These are phyloP conservation scores for Pipra filicauda DNA, from an alignment of 2,113 vertebrate species.

Conservation along the genomic window DNA sequence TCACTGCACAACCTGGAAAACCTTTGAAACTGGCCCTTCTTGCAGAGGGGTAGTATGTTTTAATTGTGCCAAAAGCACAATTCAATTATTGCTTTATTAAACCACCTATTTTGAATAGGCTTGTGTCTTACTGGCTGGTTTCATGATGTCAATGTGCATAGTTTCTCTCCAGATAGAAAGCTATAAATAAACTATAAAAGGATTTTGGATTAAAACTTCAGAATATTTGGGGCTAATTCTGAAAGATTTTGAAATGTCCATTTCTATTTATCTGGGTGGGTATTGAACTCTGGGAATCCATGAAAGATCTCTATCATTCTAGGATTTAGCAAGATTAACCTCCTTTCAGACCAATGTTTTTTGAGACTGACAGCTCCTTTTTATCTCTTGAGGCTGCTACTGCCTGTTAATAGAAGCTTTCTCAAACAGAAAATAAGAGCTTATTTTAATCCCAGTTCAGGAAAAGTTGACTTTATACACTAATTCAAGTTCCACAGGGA, in stretches of 20 bases:
- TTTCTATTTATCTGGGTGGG: background rate
- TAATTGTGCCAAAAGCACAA: background rate
- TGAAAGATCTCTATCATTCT: background rate
- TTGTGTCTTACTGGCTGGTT: background rate
- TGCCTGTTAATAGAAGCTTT: background rate
- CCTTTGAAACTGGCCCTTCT: background rate
- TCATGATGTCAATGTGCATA: background rate
- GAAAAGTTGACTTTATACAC: background rate
- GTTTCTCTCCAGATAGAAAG: background rate
- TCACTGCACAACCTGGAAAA: background rate
- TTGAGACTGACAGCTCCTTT: background rate
- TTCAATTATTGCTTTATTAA: background rate
- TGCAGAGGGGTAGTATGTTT: background rate
- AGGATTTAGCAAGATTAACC: background rate
- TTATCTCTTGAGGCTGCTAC: background rate
- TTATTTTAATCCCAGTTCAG: background rate
- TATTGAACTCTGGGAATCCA: background rate
- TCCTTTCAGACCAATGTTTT: background rate
- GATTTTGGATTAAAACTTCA: background rate
- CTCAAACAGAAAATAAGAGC: background rate
- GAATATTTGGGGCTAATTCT: background rate
- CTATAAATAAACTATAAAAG: background rate
- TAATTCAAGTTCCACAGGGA: background rate
- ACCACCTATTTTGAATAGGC: fast-evolving
- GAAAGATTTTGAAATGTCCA: background rate